These are phyloP conservation scores for Onychomys torridus DNA, from an alignment of 2,797 vertebrate species.

Conservation along the genomic window DNA sequence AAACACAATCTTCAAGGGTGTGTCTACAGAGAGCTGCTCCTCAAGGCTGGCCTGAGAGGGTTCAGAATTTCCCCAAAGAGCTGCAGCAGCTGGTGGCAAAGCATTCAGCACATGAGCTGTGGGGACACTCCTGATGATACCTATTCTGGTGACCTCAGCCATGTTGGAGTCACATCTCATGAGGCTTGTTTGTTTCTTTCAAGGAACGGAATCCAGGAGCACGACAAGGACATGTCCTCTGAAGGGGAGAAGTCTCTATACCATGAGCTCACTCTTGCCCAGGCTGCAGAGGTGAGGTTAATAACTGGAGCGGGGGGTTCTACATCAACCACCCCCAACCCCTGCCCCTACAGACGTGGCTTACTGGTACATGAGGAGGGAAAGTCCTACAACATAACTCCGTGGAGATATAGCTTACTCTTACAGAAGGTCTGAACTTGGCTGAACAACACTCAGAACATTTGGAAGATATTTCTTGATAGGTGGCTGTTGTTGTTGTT, in stretches of 20 bases:
- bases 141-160: background rate
- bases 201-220: slow-evolving; percentile 85
- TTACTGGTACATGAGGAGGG: background rate
- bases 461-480: background rate
- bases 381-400: background rate
- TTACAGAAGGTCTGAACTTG: background rate
- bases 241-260: slow-evolving; percentile 89
- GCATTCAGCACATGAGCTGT: no score
- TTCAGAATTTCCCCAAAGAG: background rate
- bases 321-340: background rate
- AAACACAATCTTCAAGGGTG: background rate
- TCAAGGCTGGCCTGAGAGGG: background rate
- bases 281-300: slow-evolving; percentile 90
- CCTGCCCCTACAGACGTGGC: background rate
- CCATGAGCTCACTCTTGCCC: slow-evolving; percentile 92
- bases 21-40: background rate
- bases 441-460: background rate
- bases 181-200: slow-evolving; percentile 30
- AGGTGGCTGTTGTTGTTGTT: no score
- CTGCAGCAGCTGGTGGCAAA: background rate
- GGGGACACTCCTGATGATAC: background rate
- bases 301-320: background rate
- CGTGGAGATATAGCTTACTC: background rate
- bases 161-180: background rate
- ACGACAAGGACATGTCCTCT: slow-evolving; percentile 86